Evolutionary conservation across 2,797 vertebrate genomes (phyloP).

Genomic region (Squalus acanthias): DNA sequence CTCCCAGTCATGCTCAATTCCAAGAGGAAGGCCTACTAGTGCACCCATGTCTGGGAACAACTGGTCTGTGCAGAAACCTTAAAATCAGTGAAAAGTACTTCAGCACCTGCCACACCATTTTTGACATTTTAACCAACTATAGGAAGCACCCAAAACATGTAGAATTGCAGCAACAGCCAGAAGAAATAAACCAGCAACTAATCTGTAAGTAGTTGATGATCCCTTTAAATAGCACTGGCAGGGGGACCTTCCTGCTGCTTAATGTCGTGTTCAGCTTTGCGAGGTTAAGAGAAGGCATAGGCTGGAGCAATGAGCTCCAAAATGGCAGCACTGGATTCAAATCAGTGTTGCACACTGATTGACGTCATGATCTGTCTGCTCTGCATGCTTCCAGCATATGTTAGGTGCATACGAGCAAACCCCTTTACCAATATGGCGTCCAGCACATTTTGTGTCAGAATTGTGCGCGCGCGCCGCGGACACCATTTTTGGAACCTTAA

Average conservation of each 20-base stretch:
- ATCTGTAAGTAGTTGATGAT: background rate
- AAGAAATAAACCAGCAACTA: background rate
- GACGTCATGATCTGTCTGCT: background rate
- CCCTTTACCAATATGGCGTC: too few species aligned
- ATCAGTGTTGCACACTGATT: background rate
- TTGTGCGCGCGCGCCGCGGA: too few species aligned
- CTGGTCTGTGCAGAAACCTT: background rate
- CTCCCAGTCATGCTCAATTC: background rate
- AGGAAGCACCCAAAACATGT: background rate
- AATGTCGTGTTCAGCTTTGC: background rate
- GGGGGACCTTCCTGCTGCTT: background rate
- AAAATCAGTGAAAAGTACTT: background rate
- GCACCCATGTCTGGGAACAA: background rate
- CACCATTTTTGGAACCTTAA: too few species aligned
- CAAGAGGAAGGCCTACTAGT: too few species aligned
- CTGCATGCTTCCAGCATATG: background rate
- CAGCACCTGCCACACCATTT: background rate
- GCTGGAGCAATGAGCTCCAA: background rate
- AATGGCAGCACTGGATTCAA: background rate
- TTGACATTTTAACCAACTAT: too few species aligned
- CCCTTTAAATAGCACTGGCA: background rate
- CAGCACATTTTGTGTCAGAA: too few species aligned
- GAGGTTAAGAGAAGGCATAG: background rate
- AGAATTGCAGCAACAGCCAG: background rate
- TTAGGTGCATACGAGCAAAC: too few species aligned